phyloP scores from a whole-genome alignment of 2,888 invertebrate genomes.

The Temnothorax rugatulus region DNA sequence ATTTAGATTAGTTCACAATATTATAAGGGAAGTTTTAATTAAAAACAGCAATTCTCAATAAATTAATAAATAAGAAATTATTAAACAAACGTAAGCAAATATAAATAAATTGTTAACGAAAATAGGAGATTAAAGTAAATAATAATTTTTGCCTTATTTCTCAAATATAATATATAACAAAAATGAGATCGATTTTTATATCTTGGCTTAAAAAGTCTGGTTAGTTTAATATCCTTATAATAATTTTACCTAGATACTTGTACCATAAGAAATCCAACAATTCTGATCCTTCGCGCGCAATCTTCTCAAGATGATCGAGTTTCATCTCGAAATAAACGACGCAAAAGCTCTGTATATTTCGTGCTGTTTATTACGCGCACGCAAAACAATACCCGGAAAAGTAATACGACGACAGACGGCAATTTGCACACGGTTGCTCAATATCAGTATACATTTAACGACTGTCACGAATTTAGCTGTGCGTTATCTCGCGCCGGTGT shows the following conservation, averaged over 20 bases:
- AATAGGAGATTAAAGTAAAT: not conserved
- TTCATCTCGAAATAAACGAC: slow-evolving; percentile 2
- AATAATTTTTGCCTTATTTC: not conserved
- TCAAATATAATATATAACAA: not conserved
- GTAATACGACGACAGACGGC: slow-evolving; percentile 10
- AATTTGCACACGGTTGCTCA: slow-evolving; percentile 56
- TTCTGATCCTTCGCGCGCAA: not conserved
- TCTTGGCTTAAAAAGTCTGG: not conserved
- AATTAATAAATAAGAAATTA: not conserved
- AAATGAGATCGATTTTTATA: not conserved
- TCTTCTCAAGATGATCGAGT: not conserved
- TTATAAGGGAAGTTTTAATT: not conserved
- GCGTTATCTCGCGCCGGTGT: slow-evolving; percentile 51
- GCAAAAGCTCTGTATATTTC: not conserved
- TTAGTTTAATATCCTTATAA: not conserved
- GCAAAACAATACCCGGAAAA: slow-evolving; percentile 45
- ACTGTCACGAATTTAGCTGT: slow-evolving; percentile 24
- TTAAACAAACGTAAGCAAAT: not conserved
- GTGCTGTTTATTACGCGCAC: not conserved
- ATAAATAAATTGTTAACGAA: not conserved
- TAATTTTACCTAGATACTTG: not conserved
- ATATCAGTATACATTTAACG: slow-evolving; percentile 42
- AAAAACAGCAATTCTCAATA: not conserved
- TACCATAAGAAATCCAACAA: not conserved
- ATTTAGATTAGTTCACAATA: not conserved